Base-by-base conservation (phyloP, 2,113 vertebrate species). In the Oceanites oceanicus region DNA sequence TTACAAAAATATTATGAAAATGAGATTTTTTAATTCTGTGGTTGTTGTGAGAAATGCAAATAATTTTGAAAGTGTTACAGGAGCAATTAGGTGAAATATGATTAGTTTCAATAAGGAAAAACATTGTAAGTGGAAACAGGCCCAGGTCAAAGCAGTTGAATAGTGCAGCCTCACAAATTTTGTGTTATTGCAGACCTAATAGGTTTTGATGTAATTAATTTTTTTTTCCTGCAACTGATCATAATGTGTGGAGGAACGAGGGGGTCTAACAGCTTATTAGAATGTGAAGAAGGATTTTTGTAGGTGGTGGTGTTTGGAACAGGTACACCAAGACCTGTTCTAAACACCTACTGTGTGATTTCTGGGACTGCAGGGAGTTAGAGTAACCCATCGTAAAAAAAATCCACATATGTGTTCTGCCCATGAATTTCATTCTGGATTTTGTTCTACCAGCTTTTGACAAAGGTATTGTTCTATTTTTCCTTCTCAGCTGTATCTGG, bases 371-470 rank as follows among this genome's bases (percentile, higher is more conserved):
- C 22, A 34, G 26, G 22, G 29, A 32, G 30, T 19, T n/a, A 25
- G 47, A 83, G 11, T 25, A 44, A 72, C 7, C 5, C 26, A n/a
- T 15, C 7, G 6, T 21, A 26, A 42, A 55, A 67, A 61, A 21
- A 7, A n/a, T 4, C 22, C 47, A 38, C 23, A 8, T 19, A 10
- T 0, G 0, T 8, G 10, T 29, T 55, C 59, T 29, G 52, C 26
- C n/a, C 2, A 1, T 7, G 3, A 21, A 29, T 59, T 17, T 56
- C 3, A 4, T 53, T 42, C 47, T 55, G 25, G 17, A 17, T n/a
- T 59, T 66, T 27, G 7, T 47, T 83, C 38, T 32, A 45, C 10
- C n/a, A 42, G 66, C 26, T 42, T 42, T 61, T 42, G 44, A 27
- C 17, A 36, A 42, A 72, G 26, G 13, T 17, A 10, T 6, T 26